Evolutionary conservation across 2,797 vertebrate genomes (phyloP), one percentile per base, ranked within the genome.

Genomic region (Mormyrus hasselquistii): DNA sequence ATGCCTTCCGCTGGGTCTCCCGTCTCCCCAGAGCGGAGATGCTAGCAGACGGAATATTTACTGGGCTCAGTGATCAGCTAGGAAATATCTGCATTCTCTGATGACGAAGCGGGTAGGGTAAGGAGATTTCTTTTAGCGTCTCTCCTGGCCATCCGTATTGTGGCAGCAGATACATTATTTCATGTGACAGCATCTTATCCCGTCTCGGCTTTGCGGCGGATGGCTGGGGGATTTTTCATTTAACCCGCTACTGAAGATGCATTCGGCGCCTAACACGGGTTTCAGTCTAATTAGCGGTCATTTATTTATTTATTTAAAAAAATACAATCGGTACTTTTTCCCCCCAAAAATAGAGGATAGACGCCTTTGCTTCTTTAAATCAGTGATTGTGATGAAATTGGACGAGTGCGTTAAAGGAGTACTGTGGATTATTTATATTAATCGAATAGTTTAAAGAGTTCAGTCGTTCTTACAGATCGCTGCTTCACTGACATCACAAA

Each of bases 31-130:
- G 93, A 96, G 91, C 96, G 95, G 95, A 94, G 95, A 98, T 97
- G 96, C 97, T 97, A 94, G 96, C 97, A 95, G 97, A 97, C 94
- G 97, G 96, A 94, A 96, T 97, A 95, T 97, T 99, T 96, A 97
- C 97, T 95, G 98, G 96, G 97, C 97, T 94, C 97, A 97, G 95
- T 96, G 98, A 95, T 97, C 97, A 92, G 96, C 97, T 94, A 97
- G 97, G 94, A 97, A 97, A 96, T 98, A 97, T 95, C 97, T 98
- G 94, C 97, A 97, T 96, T 97, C 97, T 93, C 96, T 98, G 94
- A 95, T 97, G 97, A 96, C 97, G 96, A 96, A 97, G 94, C 95
- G 97, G 94, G 95, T 97, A 95, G 97, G 98, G 98, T 99, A 98
- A 99, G 97, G 94, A 94, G 92, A 93, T 95, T 94, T 95, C 92